A percentile compares a stretch with the other conserved stretches of the same genome.
phyloP scores from a whole-genome alignment of 2,797 vertebrate genomes.

The Sternarchorhynchus goeldii region DNA sequence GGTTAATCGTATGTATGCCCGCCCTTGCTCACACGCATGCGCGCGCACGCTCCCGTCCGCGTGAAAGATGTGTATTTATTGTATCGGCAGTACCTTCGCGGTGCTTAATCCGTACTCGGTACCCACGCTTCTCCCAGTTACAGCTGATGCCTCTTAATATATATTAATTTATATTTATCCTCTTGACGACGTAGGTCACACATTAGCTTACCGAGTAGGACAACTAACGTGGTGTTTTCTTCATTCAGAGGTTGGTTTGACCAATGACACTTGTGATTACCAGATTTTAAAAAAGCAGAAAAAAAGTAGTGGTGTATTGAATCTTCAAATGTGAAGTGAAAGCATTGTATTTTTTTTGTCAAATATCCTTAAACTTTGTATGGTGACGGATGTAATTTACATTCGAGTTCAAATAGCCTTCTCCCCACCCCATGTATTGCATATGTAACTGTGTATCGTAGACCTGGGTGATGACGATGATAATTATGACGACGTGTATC shows the following conservation, averaged over 20 bases:
- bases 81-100: slow-evolving; percentile 88
- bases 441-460: slow-evolving; percentile 84
- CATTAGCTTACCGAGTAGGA: slow-evolving; percentile 87
- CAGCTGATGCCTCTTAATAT: slow-evolving; percentile 98
- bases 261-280: slow-evolving; percentile 84
- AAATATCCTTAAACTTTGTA: slow-evolving; percentile 83
- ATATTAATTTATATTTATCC: slow-evolving; percentile 99
- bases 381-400: slow-evolving; percentile 84
- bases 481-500: no score
- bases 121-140: slow-evolving; percentile 76
- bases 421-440: slow-evolving; percentile 78
- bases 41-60: slow-evolving; percentile 52
- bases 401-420: slow-evolving; percentile 81
- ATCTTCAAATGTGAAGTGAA: slow-evolving; percentile 83
- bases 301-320: slow-evolving; percentile 83
- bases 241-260: slow-evolving; percentile 80
- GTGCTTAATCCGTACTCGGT: slow-evolving; percentile 90
- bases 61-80: slow-evolving; percentile 89
- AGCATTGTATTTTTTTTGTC: slow-evolving; percentile 86
- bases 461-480: slow-evolving; percentile 66
- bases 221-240: slow-evolving; percentile 91
- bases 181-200: slow-evolving; percentile 94
- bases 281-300: slow-evolving; percentile 58
- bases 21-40: no score
- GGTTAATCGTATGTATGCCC: slow-evolving; percentile 54